phyloP scores from a whole-genome alignment of 2,888 invertebrate genomes.

The Hartigia nigra region DNA sequence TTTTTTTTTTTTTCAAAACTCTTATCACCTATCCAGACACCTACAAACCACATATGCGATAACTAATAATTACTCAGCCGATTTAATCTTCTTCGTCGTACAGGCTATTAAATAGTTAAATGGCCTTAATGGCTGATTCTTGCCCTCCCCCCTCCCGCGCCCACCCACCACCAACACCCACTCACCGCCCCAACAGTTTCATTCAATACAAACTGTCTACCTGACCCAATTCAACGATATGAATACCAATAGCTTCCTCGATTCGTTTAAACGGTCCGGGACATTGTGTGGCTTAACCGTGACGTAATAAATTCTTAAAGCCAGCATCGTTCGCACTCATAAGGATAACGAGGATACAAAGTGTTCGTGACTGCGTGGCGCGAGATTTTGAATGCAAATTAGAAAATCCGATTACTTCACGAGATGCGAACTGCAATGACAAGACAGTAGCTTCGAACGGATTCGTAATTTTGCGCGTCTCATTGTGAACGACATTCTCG shows the following conservation, averaged over 20 bases:
- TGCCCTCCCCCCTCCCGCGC: too few relatives aligned
- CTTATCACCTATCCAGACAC: neutral
- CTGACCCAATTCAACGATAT: constrained; percentile 43
- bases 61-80: neutral
- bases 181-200: neutral
- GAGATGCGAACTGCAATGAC: neutral
- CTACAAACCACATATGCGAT: neutral
- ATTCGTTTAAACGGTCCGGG: constrained; percentile 32
- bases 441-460: neutral
- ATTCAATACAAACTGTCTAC: constrained; percentile 26
- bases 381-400: neutral
- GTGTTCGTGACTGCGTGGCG: neutral
- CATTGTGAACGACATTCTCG: neutral
- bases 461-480: neutral
- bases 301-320: neutral
- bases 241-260: constrained; percentile 47
- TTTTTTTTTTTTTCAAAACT: too few relatives aligned
- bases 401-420: neutral
- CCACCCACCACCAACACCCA: too few relatives aligned
- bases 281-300: neutral
- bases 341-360: neutral
- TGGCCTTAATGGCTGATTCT: neutral
- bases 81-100: neutral
- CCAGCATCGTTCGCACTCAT: neutral
- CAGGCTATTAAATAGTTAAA: neutral